Conservation (phyloP, 1,140 invertebrate genomes). For the Drosophila lacertosa region DNA sequence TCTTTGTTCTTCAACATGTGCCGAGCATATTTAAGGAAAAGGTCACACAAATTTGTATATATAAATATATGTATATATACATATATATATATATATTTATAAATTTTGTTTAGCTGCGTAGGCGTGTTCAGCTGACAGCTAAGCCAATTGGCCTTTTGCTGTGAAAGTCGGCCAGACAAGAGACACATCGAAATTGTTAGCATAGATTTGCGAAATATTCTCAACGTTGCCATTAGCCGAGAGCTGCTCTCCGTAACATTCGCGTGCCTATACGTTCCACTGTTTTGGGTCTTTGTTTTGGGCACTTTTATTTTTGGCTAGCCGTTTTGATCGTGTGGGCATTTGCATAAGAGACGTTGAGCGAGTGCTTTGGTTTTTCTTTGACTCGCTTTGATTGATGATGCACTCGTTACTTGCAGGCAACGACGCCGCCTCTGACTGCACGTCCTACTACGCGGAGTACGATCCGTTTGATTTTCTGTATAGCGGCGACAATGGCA, state of each 20-base stretch:
- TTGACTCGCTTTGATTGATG: slow-evolving; percentile 48
- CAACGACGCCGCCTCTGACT: slow-evolving; percentile 77
- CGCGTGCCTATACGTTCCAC: background rate
- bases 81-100: slow-evolving; percentile 17
- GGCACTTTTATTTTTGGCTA: slow-evolving; percentile 70
- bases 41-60: slow-evolving; percentile 17
- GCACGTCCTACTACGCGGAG: slow-evolving; percentile 90
- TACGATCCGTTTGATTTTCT: slow-evolving; percentile 95
- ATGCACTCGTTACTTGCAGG: slow-evolving; percentile 83
- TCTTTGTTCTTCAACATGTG: background rate
- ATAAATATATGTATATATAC: too few relatives aligned
- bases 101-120: slow-evolving; percentile 18
- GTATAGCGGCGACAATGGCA: slow-evolving; percentile 88
- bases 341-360: slow-evolving; percentile 63
- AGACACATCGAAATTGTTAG: slow-evolving; percentile 56
- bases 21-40: slow-evolving; percentile 18
- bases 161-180: slow-evolving; percentile 1
- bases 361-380: slow-evolving; percentile 33
- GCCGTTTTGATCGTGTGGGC: slow-evolving; percentile 28
- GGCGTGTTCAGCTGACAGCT: slow-evolving; percentile 19
- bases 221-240: slow-evolving; percentile 22
- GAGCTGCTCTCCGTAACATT: slow-evolving; percentile 15
- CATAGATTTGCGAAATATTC: slow-evolving; percentile 66
- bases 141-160: slow-evolving; percentile 24
- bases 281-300: slow-evolving; percentile 11